phyloP scores from a whole-genome alignment of 2,113 vertebrate species.

The Ictalurus furcatus region DNA sequence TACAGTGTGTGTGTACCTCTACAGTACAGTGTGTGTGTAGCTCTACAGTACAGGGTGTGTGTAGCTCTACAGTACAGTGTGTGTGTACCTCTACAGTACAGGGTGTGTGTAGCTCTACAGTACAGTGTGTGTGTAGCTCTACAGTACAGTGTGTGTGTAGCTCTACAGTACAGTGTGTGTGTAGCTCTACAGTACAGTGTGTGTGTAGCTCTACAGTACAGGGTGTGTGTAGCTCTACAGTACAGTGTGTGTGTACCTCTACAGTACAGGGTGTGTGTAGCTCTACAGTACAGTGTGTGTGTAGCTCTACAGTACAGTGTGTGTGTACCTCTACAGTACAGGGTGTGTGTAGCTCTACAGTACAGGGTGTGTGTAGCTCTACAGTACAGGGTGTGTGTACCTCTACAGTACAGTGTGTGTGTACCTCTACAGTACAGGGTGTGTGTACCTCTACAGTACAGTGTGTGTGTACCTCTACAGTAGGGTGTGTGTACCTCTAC shows the following conservation, averaged over 20 bases:
- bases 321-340: neutral
- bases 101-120: slow-evolving; percentile 46
- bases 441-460: neutral
- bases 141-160: slow-evolving; percentile 91
- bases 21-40: neutral
- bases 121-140: slow-evolving; percentile 78
- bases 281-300: neutral
- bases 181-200: slow-evolving; percentile 32
- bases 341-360: neutral
- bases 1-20: slow-evolving; percentile 51
- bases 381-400: slow-evolving; percentile 83
- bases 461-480: slow-evolving; percentile 73
- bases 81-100: slow-evolving; percentile 7
- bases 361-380: slow-evolving; percentile 85
- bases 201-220: slow-evolving; percentile 32
- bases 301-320: neutral
- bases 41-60: slow-evolving; percentile 43
- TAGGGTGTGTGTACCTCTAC: slow-evolving; percentile 50
- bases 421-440: neutral
- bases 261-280: neutral
- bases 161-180: neutral
- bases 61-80: slow-evolving; percentile 67
- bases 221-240: slow-evolving; percentile 50
- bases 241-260: slow-evolving; percentile 52
- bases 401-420: slow-evolving; percentile 87